Conservation (phyloP, 2,888 invertebrate genomes). For the Pachymerium ferrugineum region DNA sequence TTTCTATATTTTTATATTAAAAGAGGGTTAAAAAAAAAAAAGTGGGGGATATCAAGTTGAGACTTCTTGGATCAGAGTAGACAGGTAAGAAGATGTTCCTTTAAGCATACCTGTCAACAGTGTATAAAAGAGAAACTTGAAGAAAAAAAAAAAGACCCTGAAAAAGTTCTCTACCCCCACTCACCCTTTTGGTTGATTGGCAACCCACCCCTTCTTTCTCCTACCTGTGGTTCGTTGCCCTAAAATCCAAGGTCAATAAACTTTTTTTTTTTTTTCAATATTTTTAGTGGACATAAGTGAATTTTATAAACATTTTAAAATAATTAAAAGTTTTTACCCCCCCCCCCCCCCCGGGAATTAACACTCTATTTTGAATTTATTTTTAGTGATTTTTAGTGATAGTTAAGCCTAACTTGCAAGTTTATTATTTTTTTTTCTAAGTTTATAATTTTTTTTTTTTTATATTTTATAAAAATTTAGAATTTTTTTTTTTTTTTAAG, state of each 20-base stretch:
- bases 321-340: neutral
- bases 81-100: neutral
- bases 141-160: neutral
- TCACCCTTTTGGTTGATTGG: neutral
- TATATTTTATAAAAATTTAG: no score
- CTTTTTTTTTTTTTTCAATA: neutral
- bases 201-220: neutral
- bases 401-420: no score
- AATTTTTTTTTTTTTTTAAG: no score
- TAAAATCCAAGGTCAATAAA: conserved; percentile 2
- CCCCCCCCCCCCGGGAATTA: no score
- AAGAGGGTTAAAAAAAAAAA: no score
- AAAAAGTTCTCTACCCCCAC: neutral
- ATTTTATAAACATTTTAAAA: neutral
- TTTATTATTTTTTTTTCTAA: no score
- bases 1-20: no score
- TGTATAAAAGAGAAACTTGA: neutral
- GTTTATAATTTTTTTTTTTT: no score
- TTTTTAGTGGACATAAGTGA: neutral
- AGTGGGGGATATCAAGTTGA: no score
- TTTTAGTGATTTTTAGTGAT: no score
- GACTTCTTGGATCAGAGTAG: neutral
- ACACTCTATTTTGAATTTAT: no score
- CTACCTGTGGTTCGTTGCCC: conserved; percentile 12
- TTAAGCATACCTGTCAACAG: neutral